Base-by-base conservation (phyloP, 1,140 invertebrate genomes). In the Drosophila pseudoananassae region DNA sequence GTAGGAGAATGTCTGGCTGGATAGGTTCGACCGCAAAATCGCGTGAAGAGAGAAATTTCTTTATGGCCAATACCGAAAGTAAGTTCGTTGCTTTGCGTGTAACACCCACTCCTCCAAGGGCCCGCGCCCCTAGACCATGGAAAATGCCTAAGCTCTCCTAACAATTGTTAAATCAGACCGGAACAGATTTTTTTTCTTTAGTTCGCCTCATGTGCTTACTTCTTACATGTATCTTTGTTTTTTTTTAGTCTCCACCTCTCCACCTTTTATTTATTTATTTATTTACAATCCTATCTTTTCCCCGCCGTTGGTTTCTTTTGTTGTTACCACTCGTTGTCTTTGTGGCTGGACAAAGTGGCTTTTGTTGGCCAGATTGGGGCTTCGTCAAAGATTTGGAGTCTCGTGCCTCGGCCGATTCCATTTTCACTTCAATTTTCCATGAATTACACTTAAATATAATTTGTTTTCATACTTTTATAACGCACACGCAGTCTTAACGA, bases 81-180 rank as follows among this genome's bases (percentile, higher is more conserved):
- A 52, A 43, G 76, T 71, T 76, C 59, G 57, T 38, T 74, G 61
- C 23, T 12, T 49, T 61, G 71, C 78, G 79, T 81, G 78, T 33
- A 31, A 64, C 55, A 56, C 25, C 47, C 43, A 40, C 61, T 51
- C 50, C 55, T 12, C 60, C 14, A 45, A 1, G n/a, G 15, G 12
- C 40, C 31, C 12, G 50, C 46, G 5, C 15, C 40, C 60, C 47
- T 60, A 59, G 29, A 77, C 63, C 68, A 58, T 85, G 53, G 66
- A 75, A 64, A 82, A 82, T 82, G 80, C 71, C 75, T 82, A 88
- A 88, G 82, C 83, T 73, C 64, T 83, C 14, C 88, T 88, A 88
- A 73, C 83, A 83, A 88, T 88, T 88, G 83, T 88, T 88, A 88
- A 88, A 88, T 88, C 83, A 88, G 83, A 88, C 83, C 83, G 83